Base-by-base conservation (phyloP, 2,797 vertebrate species). In the Acanthis flammea region DNA sequence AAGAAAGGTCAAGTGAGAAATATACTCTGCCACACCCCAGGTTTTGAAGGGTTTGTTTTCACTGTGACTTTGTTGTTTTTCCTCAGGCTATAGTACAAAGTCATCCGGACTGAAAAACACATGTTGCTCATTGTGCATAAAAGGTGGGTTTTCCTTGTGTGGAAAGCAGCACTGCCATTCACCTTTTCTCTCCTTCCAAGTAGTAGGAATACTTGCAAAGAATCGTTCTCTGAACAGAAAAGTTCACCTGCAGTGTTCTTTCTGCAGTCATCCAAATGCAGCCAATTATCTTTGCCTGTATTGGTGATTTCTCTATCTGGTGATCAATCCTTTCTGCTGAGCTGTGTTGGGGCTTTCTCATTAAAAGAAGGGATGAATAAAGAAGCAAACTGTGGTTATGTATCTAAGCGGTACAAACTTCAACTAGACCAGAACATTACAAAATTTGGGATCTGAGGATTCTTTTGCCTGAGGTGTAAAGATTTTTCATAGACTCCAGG, bases 1-100 rank as follows among this genome's bases (percentile, higher is more conserved):
- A 19, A 45, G 27, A 57, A 87, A 95, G 78, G 93, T 92, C 92
- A 83, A 91, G 86, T 72, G 68, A 96, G 61, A 92, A 89, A 81
- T 58, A 35, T 25, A 42, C 37, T 80, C 58, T 83, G 51, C 33
- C 77, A 79, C 81, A 86, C 35, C 58, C 42, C 47, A 74, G 61
- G 66, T 80, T 58, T 13, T 7, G 27, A 54, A 90, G 50, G 35
- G 51, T 72, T 87, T 91, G 28, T 92, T 93, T 94, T 92, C 89
- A 51, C 70, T 35, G 15, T 24, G 33, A 48, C 44, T 77, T 82
- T 55, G 75, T 83, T 93, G 54, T 62, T 91, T 93, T 75, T 58
- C 65, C 33, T 89, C 62, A 68, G 81, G 50, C 62, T 70, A 12
- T 82, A 83, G 30, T 39, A 78, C 44, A 37, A 62, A 93, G 57